Base-by-base conservation (phyloP, 2,113 vertebrate genomes). In the Oreochromis aureus region DNA sequence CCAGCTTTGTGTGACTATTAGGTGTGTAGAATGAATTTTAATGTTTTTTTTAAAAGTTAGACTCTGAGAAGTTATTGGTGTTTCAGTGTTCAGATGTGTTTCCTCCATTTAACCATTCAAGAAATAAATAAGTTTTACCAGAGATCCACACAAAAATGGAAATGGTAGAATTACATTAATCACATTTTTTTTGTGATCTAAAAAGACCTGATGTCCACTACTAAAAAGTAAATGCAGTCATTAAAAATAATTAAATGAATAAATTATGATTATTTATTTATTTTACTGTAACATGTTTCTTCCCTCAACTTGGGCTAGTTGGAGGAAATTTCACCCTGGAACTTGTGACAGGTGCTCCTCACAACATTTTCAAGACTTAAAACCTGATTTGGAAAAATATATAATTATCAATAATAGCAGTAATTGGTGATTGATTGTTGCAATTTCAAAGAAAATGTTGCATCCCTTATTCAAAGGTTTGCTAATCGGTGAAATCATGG, bases 141-240 rank as follows among this genome's bases (percentile, higher is more conserved):
- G 59, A 63, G 34, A 34, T 63, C 30, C 59, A 63, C 59, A 4
- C 59, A 63, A 34, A 58, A 58, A 61, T 2, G 30, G 16, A 10
- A 61, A 63, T 2, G 15, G 58, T 61, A 63, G 59, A 63, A 63
- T 66, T 39, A 2, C 34, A 66, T 7, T 66, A 39, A 66, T n/a
- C 12, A 66, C 0, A 5, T n/a, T 36, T 36, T 36, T 61, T 66
- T n/a, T 66, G 61, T 39, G 61, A n/a, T n/a, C 4, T 66, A 66
- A n/a, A 66, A 66, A 66, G 61, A 66, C 32, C 61, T 39, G 32
- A 66, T 66, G 61, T n/a, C 61, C 2, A 66, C 61, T 39, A 66
- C 61, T 66, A 36, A 66, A 66, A 66, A 66, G 6, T n/a, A 66
- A 66, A 66, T 36, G 36, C 32, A 66, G 18, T 66, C 61, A 66